Evolutionary conservation across 2,797 vertebrate species (phyloP).

Genomic region (Microcaecilia unicolor): DNA sequence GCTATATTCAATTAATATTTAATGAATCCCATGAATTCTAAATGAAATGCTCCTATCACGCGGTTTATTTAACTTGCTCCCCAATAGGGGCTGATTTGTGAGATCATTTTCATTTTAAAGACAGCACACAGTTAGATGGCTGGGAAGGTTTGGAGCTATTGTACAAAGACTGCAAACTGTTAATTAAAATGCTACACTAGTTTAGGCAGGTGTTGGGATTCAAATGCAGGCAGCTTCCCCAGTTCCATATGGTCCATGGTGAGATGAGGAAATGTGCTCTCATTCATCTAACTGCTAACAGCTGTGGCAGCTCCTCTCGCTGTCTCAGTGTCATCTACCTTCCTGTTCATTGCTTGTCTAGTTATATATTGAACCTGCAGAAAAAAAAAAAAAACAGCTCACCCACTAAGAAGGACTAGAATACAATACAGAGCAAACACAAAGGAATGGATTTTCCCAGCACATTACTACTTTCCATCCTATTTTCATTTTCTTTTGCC

Average conservation of each 20-base stretch:
- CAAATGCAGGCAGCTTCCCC: not conserved
- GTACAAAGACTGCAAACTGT: not conserved
- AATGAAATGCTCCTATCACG: slow-evolving; percentile 19
- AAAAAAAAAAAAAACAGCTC: too few species aligned
- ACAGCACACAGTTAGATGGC: too few species aligned
- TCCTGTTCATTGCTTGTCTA: not conserved
- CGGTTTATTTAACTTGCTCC: slow-evolving; percentile 3
- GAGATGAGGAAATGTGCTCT: not conserved
- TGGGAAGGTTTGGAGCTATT: too few species aligned
- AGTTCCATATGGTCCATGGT: not conserved
- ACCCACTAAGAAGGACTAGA: too few species aligned
- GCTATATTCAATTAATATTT: slow-evolving; percentile 46
- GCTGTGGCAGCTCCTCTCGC: not conserved
- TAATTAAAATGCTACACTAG: not conserved
- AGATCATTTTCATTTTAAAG: not conserved
- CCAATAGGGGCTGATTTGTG: not conserved
- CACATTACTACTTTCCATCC: too few species aligned
- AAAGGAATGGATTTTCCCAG: too few species aligned
- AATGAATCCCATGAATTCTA: slow-evolving; percentile 31
- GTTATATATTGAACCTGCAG: too few species aligned
- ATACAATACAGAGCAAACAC: too few species aligned
- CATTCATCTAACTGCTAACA: slow-evolving; percentile 1
- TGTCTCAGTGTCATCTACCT: not conserved
- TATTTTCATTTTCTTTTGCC: too few species aligned
- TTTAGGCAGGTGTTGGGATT: not conserved